Evolutionary conservation across 2,888 invertebrate genomes (phyloP).

Genomic region (Scelioninae gen. 1): DNA sequence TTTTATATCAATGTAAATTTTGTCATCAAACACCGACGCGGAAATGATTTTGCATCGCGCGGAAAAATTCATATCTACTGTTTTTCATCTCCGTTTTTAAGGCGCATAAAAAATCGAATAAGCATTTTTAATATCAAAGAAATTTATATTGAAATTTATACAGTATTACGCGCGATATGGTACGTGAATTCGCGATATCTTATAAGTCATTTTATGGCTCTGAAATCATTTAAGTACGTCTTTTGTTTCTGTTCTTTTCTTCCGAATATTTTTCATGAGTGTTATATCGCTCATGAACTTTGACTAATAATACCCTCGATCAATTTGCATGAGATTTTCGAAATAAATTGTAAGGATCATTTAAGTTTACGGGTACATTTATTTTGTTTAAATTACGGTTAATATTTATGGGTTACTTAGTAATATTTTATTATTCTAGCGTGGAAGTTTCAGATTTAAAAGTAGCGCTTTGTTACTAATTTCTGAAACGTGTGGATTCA

Average conservation of each 20-base stretch:
- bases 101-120: conserved; percentile 17
- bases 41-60: not conserved
- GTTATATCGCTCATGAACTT: not conserved
- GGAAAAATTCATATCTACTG: conserved; percentile 1
- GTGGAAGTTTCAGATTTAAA: no score
- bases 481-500: no score
- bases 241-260: not conserved
- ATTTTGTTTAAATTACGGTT: no score
- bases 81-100: not conserved
- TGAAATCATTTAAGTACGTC: conserved; percentile 23
- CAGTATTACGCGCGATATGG: not conserved
- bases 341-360: no score
- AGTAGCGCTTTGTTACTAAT: no score
- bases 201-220: conserved; percentile 2
- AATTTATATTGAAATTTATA: conserved; percentile 25
- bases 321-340: not conserved
- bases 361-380: no score
- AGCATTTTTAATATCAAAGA: conserved; percentile 18
- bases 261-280: not conserved
- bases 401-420: no score
- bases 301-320: not conserved
- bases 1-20: conserved; percentile 31
- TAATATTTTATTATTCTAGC: no score
- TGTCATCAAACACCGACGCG: not conserved
- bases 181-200: conserved; percentile 6